Evolutionary conservation across 2,888 invertebrate species (phyloP), one percentile per base, ranked within the genome.

Genomic region (Rotaria sp.): DNA sequence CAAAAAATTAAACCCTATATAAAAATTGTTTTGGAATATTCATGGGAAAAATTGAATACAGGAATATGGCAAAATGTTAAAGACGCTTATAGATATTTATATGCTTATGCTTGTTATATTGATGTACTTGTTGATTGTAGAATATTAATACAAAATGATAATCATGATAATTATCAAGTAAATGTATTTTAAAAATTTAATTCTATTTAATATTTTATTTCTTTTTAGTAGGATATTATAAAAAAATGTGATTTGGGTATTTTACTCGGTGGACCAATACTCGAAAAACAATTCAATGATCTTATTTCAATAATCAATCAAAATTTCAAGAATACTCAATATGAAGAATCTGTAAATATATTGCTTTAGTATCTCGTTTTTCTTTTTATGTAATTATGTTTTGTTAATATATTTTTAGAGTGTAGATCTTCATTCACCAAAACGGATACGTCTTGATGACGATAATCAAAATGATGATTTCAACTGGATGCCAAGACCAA

Each of bases 11-110:
- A 45, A n/a, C n/a, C 38, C 15, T 80, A 80, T 80, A 3, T 45
- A 41, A 80, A 86, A 35, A 35, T 84, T 35, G 35, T 86, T n/a
- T 26, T 86, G 26, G 86, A 86, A 80, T 84, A 86, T 59, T 50
- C 86, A 59, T 86, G 86, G 86, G 86, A 86, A 85, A 86, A 85
- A 75, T 38, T 86, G n/a, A 86, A 86, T 52, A 86, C 86, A 21
- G 85, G 85, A 30, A 80, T 86, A 38, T 86, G 86, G 86, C 52
- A 85, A 57, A 75, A 85, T 85, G 86, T 86, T 26, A 85, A 86
- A 48, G 85, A 85, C 26, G 38, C 21, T n/a, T 86, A 85, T 75
- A 55, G 86, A n/a, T 85, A 80, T 26, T 21, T 86, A 41, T 86
- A 86, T 74, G 85, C 74, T 30, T 86, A 55, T 80, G 41, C 86